Percentiles rank a stretch among this genome's conserved stretches.
Evolutionary conservation across 2,113 vertebrate species (phyloP).

Genomic region (Talpa occidentalis): DNA sequence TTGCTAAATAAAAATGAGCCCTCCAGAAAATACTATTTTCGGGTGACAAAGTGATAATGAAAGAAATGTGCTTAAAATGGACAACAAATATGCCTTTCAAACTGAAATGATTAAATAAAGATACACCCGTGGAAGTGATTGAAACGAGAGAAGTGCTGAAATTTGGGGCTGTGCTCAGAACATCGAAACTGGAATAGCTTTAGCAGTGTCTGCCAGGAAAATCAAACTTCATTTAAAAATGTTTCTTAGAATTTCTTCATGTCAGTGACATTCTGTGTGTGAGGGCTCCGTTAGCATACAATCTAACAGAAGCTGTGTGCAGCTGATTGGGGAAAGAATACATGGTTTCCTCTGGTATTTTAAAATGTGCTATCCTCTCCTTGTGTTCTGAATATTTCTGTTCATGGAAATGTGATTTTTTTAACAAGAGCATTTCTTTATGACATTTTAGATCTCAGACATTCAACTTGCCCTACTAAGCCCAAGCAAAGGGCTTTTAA

Average conservation of each 20-base stretch:
- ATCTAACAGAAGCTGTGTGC: conserved; percentile 77
- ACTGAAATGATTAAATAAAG: conserved; percentile 79
- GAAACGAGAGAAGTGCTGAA: conserved; percentile 68
- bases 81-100: conserved; percentile 82
- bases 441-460: conserved; percentile 76
- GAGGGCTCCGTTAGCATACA: conserved; percentile 75
- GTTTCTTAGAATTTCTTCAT: conserved; percentile 73
- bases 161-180: conserved; percentile 67
- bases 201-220: conserved; percentile 76
- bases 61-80: conserved; percentile 82
- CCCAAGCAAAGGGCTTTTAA: conserved; percentile 46
- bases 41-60: conserved; percentile 82
- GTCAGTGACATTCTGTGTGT: conserved; percentile 77
- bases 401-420: conserved; percentile 76
- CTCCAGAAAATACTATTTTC: conserved; percentile 80
- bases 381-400: conserved; percentile 80
- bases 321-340: conserved; percentile 76
- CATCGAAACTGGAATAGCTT: conserved; percentile 76
- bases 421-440: conserved; percentile 69
- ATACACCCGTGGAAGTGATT: conserved; percentile 72
- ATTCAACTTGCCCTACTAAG: conserved; percentile 69
- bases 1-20: conserved; percentile 81
- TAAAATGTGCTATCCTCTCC: conserved; percentile 79
- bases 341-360: conserved; percentile 77
- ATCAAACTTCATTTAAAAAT: conserved; percentile 74